Evolutionary conservation across 2,888 invertebrate genomes (phyloP).

Genomic region (Macrosiphum euphorbiae): DNA sequence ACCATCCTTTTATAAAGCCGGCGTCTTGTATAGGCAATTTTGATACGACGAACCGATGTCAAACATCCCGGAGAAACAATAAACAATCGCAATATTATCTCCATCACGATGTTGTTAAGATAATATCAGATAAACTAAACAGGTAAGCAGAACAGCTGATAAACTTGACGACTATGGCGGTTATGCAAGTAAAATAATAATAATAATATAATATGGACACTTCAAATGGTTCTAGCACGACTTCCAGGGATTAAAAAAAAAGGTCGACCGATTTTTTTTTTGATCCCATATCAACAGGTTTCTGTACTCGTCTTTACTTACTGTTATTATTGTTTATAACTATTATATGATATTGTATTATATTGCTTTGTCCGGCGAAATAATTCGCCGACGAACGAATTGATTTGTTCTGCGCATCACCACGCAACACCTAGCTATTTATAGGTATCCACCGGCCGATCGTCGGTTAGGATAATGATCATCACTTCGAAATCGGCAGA

Average conservation of each 20-base stretch:
- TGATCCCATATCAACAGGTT: neutral
- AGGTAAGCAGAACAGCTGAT: neutral
- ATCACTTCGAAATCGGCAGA: too few species aligned
- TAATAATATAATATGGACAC: too few species aligned
- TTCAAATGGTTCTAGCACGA: too few species aligned
- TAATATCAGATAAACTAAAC: neutral
- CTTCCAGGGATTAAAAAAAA: too few species aligned
- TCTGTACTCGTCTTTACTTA: neutral
- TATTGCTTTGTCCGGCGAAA: neutral
- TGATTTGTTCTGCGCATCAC: neutral
- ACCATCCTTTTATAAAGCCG: neutral
- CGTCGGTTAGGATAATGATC: too few species aligned
- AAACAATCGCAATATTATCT: neutral
- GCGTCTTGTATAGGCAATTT: neutral
- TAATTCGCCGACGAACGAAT: neutral
- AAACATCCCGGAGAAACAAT: neutral
- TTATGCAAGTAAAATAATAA: too few species aligned
- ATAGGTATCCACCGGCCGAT: neutral
- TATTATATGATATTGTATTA: too few species aligned
- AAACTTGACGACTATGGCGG: too few species aligned
- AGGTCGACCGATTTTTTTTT: neutral
- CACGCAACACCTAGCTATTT: neutral
- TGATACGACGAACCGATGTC: neutral
- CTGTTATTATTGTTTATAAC: neutral
- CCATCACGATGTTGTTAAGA: neutral